These are phyloP conservation scores for Agrotis clavis DNA, from an alignment of 2,888 invertebrate species.

Conservation along the genomic window DNA sequence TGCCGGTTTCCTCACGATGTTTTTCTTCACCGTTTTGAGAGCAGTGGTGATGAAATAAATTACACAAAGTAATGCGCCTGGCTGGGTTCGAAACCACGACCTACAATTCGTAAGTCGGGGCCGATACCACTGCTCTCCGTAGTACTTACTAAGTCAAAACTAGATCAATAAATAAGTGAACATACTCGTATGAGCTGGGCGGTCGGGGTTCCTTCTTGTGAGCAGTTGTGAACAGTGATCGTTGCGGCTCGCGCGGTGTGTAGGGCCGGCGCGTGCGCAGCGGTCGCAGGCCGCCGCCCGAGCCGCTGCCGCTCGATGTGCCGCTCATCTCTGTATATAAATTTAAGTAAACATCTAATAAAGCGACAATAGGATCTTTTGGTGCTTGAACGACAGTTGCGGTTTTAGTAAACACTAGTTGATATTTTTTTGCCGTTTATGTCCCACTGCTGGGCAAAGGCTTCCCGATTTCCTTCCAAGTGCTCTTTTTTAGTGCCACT, in stretches of 20 bases:
- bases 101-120: too few species aligned
- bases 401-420: too few species aligned
- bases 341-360: not conserved
- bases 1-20: too few species aligned
- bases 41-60: too few species aligned
- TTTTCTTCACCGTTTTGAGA: too few species aligned
- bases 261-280: slow-evolving; percentile 96
- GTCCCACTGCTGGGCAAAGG: too few species aligned
- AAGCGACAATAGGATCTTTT: not conserved
- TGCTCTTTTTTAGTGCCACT: too few species aligned
- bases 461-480: too few species aligned
- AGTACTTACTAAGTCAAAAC: not conserved
- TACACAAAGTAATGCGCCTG: too few species aligned
- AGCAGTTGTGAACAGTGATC: slow-evolving; percentile 93
- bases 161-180: slow-evolving; percentile 1
- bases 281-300: slow-evolving; percentile 86
- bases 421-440: too few species aligned
- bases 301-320: slow-evolving; percentile 66
- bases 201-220: slow-evolving; percentile 89
- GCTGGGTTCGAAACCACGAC: too few species aligned
- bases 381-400: not conserved
- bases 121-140: too few species aligned
- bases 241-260: slow-evolving; percentile 95
- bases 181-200: slow-evolving; percentile 95
- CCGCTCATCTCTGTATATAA: slow-evolving; percentile 78